Evolutionary conservation across 2,797 vertebrate species (phyloP), one percentile per base, ranked within the genome.

Genomic region (Esox lucius): DNA sequence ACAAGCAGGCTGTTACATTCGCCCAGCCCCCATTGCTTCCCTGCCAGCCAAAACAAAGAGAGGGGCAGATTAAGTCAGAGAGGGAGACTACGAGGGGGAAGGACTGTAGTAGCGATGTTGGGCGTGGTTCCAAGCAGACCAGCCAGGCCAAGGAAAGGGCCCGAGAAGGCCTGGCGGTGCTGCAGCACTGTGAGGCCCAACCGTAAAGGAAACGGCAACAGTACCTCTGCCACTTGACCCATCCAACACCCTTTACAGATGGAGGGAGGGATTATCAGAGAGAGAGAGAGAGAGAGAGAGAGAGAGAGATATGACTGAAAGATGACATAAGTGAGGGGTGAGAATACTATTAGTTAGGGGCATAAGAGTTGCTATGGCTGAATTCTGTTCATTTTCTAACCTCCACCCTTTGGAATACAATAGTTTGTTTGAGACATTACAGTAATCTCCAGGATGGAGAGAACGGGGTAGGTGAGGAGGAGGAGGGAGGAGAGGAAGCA

Each of bases 141-240:
- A 53, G 64, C 19, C 35, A 66, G 66, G 65, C 31, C 71, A 77
- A 78, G 75, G 31, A 9, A 81, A 83, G 75, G 81, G 77, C 79
- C 31, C 13, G 79, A 81, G 75, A 73, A 70, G 74, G 71, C 73
- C 73, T 73, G 68, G 71, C 73, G 74, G 79, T 80, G 81, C 80
- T 83, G 85, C 70, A 59, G 81, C 71, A 78, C 74, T 5, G 48
- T 76, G 66, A 83, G 77, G 76, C 81, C 56, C 39, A 24, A 19
- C 73, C 76, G 75, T 61, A 84, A 86, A 86, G 87, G 82, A 59
- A 59, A 46, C 12, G 77, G 86, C 88, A 87, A 89, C 56, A 87
- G 87, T 87, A 86, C 85, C 78, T 74, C 83, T 84, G 80, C 78
- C 85, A 86, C 80, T 91, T 88, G 90, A 86, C 89, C 89, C 89